Percentiles rank a stretch among this genome's conserved stretches.
Conservation (phyloP, 2,888 invertebrate genomes). For the Mechanitis messenoides region DNA sequence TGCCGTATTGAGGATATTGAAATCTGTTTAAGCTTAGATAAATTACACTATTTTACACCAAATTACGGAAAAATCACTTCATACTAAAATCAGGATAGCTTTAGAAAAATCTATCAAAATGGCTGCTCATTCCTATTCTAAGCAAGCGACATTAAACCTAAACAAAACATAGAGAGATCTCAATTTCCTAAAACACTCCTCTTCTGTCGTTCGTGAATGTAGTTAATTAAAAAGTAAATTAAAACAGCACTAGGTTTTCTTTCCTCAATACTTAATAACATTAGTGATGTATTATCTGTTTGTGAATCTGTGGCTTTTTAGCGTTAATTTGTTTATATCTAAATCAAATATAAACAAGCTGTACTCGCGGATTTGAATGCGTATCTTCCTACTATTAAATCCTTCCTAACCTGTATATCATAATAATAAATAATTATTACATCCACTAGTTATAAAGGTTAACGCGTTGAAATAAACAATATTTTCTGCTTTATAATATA, state of each 20-base stretch:
- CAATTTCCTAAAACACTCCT: background rate
- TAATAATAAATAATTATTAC: too few relatives aligned
- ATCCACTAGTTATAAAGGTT: too few relatives aligned
- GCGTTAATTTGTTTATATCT: too few relatives aligned
- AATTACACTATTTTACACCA: background rate
- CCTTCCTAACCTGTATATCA: too few relatives aligned
- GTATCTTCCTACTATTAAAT: too few relatives aligned
- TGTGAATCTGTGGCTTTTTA: background rate
- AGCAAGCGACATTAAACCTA: background rate
- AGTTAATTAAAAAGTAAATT: background rate
- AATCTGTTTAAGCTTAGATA: conserved; percentile 34
- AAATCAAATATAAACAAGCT: too few relatives aligned
- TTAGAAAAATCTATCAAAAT: conserved; percentile 5
- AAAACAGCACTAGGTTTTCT: too few relatives aligned
- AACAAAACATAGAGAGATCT: background rate
- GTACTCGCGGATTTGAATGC: too few relatives aligned
- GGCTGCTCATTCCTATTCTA: background rate
- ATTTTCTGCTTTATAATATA: too few relatives aligned
- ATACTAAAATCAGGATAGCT: background rate
- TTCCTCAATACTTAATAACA: background rate
- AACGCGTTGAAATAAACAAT: too few relatives aligned
- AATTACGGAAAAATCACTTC: conserved; percentile 4
- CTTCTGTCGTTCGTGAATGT: background rate
- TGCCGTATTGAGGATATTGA: conserved; percentile 47
- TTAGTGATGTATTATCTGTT: background rate